A percentile compares a stretch with the other conserved stretches of the same genome.
Conservation (phyloP, 2,113 vertebrate genomes). For the Sturnira hondurensis region DNA sequence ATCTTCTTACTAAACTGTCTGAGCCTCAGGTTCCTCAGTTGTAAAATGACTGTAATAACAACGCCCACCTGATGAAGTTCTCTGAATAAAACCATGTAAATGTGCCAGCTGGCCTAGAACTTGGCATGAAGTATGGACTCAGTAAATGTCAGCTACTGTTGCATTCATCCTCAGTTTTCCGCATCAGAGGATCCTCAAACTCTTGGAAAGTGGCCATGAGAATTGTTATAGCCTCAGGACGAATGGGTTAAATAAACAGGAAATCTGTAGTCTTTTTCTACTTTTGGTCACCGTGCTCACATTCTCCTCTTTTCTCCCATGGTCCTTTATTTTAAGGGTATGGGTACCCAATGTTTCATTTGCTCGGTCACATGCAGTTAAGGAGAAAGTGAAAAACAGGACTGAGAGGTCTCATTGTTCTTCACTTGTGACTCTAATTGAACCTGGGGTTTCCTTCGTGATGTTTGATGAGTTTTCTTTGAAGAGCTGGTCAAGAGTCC, state of each 20-base stretch:
- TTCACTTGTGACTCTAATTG: not conserved
- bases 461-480: not conserved
- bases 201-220: not conserved
- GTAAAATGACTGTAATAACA: not conserved
- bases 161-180: not conserved
- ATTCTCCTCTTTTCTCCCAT: too few relatives aligned
- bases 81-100: not conserved
- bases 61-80: not conserved
- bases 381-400: not conserved
- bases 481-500: not conserved
- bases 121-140: too few relatives aligned
- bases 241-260: not conserved
- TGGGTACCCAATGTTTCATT: not conserved
- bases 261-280: not conserved
- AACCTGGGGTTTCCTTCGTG: not conserved
- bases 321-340: not conserved
- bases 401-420: not conserved
- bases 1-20: not conserved
- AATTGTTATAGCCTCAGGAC: not conserved
- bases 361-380: not conserved
- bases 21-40: not conserved
- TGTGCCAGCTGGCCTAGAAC: not conserved
- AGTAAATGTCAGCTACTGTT: not conserved
- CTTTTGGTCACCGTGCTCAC: not conserved
- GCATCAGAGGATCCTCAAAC: not conserved